Evolutionary conservation across 2,888 invertebrate species (phyloP), one percentile per base, ranked within the genome.

Genomic region (Brachyopa scutellaris): DNA sequence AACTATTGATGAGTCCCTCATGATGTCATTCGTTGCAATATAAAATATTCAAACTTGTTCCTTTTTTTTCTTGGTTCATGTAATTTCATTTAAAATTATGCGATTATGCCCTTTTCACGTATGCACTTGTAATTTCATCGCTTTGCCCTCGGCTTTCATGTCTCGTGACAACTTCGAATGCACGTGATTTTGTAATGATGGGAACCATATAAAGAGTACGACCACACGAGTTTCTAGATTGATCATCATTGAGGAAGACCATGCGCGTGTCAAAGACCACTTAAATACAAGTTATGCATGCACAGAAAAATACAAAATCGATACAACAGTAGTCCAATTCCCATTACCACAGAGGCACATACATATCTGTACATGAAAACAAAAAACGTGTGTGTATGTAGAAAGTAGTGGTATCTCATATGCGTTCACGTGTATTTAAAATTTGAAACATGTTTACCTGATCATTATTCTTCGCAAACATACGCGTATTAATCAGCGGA

Each of bases 111-210:
- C 17, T n/a, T 17, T 36, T 49, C 19, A 66, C 38, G 38, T 31
- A 55, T 51, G 17, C 51, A 57, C 45, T 51, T 64, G 64, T 49
- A 33, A 49, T 57, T 57, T 51, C 9, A 33, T 42, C 42, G 26
- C 31, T 62, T 40, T n/a, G 8, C 45, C 31, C 17, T 36, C 21
- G 6, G 6, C 29, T 33, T 64, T 33, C 53, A 74, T 62, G 59
- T 67, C 55, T 72, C 73, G 61, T 79, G 79, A 73, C 67, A 67
- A 67, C 13, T 53, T 51, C 36, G 31, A 21, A 42, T 57, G 33
- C 78, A 78, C 72, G 72, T 78, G 59, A 59, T 74, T 72, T 47
- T 13, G 21, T 67, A 79, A 79, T 67, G 67, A 74, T 79, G 79
- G 61, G 67, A 79, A 79, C 42, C 21, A 15, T 19, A 42, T 40